Evolutionary conservation across 2,113 vertebrate genomes (phyloP).

Genomic region (Hiodon alosoides): DNA sequence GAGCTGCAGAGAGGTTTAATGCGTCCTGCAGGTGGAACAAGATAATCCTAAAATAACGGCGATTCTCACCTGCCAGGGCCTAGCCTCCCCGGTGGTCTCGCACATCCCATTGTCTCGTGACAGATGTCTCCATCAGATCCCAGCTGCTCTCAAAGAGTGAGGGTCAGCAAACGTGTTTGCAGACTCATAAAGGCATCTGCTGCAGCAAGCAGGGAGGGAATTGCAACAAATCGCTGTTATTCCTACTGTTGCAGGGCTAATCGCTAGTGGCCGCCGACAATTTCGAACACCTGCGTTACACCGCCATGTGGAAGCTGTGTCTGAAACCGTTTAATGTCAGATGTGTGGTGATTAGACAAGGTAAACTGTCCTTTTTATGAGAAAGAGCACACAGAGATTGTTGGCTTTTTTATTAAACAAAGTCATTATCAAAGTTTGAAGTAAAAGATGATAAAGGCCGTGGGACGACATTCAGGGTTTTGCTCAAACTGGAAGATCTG

Average conservation of each 20-base stretch:
- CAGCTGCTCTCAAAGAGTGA: neutral
- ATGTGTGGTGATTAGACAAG: no score
- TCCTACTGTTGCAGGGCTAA: neutral
- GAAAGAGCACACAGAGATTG: no score
- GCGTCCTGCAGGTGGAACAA: constrained; percentile 18
- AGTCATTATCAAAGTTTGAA: no score
- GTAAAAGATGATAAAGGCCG: no score
- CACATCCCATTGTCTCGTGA: neutral
- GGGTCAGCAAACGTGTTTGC: neutral
- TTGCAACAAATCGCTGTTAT: neutral
- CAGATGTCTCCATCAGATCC: constrained; percentile 7
- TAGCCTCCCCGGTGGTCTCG: neutral
- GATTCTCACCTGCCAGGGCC: neutral
- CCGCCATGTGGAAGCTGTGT: neutral
- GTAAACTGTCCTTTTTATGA: no score
- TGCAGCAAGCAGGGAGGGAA: neutral
- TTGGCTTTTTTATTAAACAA: no score
- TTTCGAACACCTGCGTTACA: constrained; percentile 6
- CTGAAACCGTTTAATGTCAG: neutral
- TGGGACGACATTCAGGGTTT: no score
- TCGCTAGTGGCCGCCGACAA: neutral
- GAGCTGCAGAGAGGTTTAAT: neutral
- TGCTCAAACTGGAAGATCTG: no score
- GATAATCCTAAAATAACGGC: neutral
- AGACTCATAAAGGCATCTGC: constrained; percentile 17